Base-by-base conservation (phyloP, 2,888 invertebrate genomes). In the Matsumyia berberina region DNA sequence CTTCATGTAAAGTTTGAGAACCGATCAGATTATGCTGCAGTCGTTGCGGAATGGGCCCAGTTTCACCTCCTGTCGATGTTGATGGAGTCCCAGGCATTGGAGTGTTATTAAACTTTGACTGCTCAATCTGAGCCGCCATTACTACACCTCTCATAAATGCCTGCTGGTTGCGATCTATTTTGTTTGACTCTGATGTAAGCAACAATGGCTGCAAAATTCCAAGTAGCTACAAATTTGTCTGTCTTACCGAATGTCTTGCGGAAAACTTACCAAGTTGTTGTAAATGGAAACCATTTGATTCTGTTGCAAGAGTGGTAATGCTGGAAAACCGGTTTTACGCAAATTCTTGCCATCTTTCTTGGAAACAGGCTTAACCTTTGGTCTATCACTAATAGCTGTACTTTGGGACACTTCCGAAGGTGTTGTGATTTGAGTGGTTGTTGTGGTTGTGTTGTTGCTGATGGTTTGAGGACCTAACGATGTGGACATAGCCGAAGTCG, bases 351-450 rank as follows among this genome's bases (percentile, higher is more conserved):
- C 94, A 90, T 96, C 96, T 91, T 96, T 96, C 90, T 96, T 96
- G 62, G 95, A 94, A 64, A 94, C 94, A 46, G 96, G 95, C 92
- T 96, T 97, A 51, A 95, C 96, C 92, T 96, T 96, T 78, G 96
- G 96, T 88, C 96, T 94, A 92, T 97, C 96, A 92, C 96, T 96
- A 88, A 96, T 95, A 86, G 96, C 95, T 78, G 95, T 95, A 89
- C 94, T 94, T 92, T 95, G 92, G 24, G 91, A 90, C 37, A 92
- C 92, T 86, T 92, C 92, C 6, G 92, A 92, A 24, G 92, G 91
- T 79, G 92, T 92, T 29, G 91, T 91, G 49, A 92, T 90, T 82
- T 91, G 89, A 7, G 89, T 89, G 29, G 85, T 86, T 66, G 86
- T 80, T 81, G 86, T 66, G 19, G 86, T 66, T 80, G 87, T 62